Conservation (phyloP, 2,113 vertebrate genomes). For the Morphnarchus princeps region DNA sequence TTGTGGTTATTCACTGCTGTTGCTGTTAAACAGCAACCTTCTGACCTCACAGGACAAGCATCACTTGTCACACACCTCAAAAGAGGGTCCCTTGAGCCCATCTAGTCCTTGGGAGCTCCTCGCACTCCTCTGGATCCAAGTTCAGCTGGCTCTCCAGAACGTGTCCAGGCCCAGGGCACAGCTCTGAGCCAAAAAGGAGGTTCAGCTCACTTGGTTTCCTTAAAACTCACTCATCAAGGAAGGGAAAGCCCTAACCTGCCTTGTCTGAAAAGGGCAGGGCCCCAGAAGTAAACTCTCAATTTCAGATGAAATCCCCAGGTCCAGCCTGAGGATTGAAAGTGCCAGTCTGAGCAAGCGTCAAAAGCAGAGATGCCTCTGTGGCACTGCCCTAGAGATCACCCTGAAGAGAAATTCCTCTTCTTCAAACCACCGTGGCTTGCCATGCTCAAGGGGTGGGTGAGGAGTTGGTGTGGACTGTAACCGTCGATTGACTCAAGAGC, state of each 20-base stretch:
- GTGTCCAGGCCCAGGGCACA: not conserved
- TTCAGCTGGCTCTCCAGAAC: not conserved
- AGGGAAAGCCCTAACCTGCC: not conserved
- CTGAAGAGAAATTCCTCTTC: not conserved
- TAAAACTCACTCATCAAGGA: not conserved
- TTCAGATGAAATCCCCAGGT: not conserved
- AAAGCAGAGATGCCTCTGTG: not conserved
- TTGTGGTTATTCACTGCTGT: fast-evolving
- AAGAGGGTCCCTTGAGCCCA: not conserved
- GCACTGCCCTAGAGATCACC: not conserved
- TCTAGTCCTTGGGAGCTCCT: not conserved
- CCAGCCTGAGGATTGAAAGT: not conserved
- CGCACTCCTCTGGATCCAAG: not conserved
- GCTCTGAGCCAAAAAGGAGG: not conserved
- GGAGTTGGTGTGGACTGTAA: not conserved
- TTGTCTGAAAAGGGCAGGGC: not conserved
- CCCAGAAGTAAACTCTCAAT: not conserved
- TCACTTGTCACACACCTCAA: not conserved
- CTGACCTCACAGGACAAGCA: not conserved
- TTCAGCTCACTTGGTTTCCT: not conserved
- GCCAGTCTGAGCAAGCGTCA: not conserved
- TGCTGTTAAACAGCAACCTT: not conserved
- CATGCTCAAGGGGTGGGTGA: not conserved
- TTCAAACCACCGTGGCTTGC: fast-evolving
- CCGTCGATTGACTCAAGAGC: fast-evolving